phyloP scores from a whole-genome alignment of 37 sponge, comb jelly and placozoan species.

The Cladorhizidae sp. region DNA sequence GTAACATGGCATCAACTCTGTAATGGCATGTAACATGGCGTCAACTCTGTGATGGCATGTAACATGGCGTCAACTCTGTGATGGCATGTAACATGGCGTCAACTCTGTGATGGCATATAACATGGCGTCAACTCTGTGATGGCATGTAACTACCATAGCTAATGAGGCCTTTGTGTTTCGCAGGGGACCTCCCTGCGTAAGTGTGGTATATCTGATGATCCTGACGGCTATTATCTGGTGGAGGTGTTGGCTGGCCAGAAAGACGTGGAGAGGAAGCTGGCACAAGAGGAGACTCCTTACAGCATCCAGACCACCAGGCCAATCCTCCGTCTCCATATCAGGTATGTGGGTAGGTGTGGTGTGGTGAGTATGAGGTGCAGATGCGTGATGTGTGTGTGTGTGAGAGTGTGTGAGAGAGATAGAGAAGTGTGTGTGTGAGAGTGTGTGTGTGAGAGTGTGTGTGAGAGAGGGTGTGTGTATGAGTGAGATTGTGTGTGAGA shows the following conservation, averaged over 20 bases:
- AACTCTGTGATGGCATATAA: not conserved
- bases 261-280: constrained; percentile 17
- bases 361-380: no score
- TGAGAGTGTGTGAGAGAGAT: no score
- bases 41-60: no score
- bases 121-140: no score
- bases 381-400: no score
- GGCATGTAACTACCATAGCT: not conserved
- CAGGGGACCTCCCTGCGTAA: constrained; percentile 37
- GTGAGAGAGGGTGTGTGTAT: no score
- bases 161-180: not conserved
- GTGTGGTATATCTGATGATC: constrained; percentile 44
- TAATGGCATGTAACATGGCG: no score
- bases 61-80: not conserved
- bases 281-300: constrained; percentile 17
- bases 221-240: constrained; percentile 32
- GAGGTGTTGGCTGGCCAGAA: constrained; percentile 14
- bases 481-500: no score
- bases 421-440: no score
- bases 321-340: constrained; percentile 43
- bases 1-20: no score
- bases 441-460: no score
- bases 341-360: not conserved
- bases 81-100: not conserved
- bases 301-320: constrained; percentile 17